Conservation (phyloP, 2,888 invertebrate genomes). For the Limnephilus rhombicus region DNA sequence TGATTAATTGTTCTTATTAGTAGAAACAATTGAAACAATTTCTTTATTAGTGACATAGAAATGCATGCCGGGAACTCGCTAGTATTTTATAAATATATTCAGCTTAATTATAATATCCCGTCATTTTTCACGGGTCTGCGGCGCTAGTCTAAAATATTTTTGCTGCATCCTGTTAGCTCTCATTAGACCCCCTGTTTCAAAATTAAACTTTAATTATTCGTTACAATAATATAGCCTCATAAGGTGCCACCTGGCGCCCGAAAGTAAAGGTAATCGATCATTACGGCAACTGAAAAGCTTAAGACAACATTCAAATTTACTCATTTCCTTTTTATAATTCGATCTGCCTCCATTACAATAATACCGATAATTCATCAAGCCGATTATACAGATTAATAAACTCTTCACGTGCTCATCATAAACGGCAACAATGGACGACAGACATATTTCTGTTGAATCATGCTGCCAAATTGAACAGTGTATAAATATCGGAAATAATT, state of each 20-base stretch:
- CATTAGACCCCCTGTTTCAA: not conserved
- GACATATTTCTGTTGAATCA: conserved; percentile 48
- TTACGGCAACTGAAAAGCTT: conserved; percentile 9
- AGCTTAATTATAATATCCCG: too few relatives aligned
- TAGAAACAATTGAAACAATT: too few relatives aligned
- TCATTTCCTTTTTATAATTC: conserved; percentile 30
- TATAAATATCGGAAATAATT: conserved; percentile 49
- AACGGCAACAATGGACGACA: conserved; percentile 37
- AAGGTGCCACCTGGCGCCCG: not conserved
- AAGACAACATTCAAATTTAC: not conserved
- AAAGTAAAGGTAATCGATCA: not conserved
- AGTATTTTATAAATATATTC: too few relatives aligned
- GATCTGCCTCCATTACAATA: conserved; percentile 6
- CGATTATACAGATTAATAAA: conserved; percentile 28
- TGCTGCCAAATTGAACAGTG: conserved; percentile 27
- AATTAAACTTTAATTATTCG: not conserved
- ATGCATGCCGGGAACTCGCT: too few relatives aligned
- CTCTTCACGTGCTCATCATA: conserved; percentile 26
- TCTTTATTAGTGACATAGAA: too few relatives aligned
- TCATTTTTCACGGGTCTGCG: too few relatives aligned
- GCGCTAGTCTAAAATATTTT: not conserved
- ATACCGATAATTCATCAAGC: not conserved
- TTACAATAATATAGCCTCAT: not conserved
- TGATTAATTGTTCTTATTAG: too few relatives aligned
- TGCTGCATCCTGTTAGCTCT: not conserved